Evolutionary conservation across 2,888 invertebrate genomes (phyloP), one percentile per base, ranked within the genome.

Genomic region (Monochamus alternatus): DNA sequence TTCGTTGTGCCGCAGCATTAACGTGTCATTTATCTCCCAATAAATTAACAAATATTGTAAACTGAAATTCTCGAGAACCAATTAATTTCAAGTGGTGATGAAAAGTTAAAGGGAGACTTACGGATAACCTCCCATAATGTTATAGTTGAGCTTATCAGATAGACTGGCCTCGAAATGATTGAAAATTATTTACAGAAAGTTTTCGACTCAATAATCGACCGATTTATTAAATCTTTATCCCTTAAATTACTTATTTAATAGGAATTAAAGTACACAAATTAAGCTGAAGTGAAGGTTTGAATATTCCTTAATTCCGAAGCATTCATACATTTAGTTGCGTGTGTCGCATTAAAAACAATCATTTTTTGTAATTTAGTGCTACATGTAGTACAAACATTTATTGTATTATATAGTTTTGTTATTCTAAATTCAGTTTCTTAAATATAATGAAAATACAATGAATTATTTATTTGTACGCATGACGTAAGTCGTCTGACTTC

Each of bases 31-130:
- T 70, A 70, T 70, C 69, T 60, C 47, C 51, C 44, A 12, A 62
- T 60, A 70, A 70, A 70, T 70, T 70, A 47, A 62, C 60, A n/a
- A 22, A 32, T 60, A 55, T 60, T 9, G 62, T 62, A 60, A 47
- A 70, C 60, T 38, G 47, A 62, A 47, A 51, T 32, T 58, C 68
- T 43, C 38, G 58, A 55, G 51, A 58, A 43, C 22, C 43, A 32
- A 12, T 58, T 68, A n/a, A n/a, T 68, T 59, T 59, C 58, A 14
- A 58, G 68, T 59, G 68, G 68, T 58, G 68, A 32, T 30, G 68
- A 68, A 68, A 52, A 22, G 7, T 22, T 43, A 38, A 51, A 68
- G 38, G 51, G 30, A 43, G 30, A 66, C 43, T 5, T n/a, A 58
- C 12, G 52, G 52, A 55, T 22, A 22, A 55, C 55, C 22, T n/a